Evolutionary conservation across 2,888 invertebrate genomes (phyloP).

Genomic region (Chelonus formosanus): DNA sequence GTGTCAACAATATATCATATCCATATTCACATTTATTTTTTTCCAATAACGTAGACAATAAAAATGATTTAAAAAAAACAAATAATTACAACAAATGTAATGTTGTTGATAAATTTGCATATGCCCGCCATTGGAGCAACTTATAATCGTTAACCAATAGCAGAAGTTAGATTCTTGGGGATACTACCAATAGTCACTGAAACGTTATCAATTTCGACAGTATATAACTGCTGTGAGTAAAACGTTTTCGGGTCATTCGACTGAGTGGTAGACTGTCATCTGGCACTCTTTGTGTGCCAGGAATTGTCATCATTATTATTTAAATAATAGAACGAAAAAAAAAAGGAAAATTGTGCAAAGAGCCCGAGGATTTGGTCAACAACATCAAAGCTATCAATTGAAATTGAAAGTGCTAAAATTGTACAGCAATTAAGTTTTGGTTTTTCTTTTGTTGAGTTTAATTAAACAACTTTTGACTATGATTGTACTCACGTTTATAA

Average conservation of each 20-base stretch:
- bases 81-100: background rate
- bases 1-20: no score
- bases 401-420: no score
- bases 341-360: background rate
- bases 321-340: background rate
- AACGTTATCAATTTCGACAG: slow-evolving; percentile 36
- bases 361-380: no score
- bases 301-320: background rate
- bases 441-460: no score
- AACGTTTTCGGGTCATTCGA: slow-evolving; percentile 26
- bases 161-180: slow-evolving; percentile 7
- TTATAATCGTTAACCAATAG: slow-evolving; percentile 27
- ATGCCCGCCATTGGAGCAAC: slow-evolving; percentile 1
- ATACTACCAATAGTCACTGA: slow-evolving; percentile 16
- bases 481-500: no score
- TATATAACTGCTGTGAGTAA: slow-evolving; percentile 41
- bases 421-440: no score
- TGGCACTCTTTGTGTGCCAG: background rate
- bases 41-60: background rate
- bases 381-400: no score
- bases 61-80: slow-evolving; percentile 3
- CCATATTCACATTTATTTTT: no score
- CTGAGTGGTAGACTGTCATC: slow-evolving; percentile 7
- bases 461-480: no score
- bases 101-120: slow-evolving; percentile 16